These are phyloP conservation scores for Campoletis raptor DNA, from an alignment of 2,888 invertebrate genomes.

Conservation along the genomic window DNA sequence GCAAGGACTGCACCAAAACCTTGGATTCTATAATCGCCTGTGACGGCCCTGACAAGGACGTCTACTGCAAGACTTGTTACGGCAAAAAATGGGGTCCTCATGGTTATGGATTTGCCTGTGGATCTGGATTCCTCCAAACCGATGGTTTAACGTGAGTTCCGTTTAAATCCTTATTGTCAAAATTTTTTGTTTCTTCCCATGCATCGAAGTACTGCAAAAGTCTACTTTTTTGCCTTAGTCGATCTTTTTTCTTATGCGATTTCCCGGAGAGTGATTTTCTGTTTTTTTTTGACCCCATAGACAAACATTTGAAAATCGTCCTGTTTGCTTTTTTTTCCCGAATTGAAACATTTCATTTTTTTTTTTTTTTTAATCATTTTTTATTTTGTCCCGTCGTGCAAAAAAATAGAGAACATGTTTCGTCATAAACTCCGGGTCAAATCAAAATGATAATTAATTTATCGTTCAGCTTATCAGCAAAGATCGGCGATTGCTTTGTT, in stretches of 20 bases:
- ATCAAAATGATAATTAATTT: too few relatives aligned
- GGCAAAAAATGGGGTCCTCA: slow-evolving; percentile 99
- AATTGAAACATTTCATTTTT: background rate
- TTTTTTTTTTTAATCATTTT: too few relatives aligned
- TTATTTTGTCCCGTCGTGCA: too few relatives aligned
- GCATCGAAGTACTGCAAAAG: background rate
- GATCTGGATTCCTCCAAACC: slow-evolving; percentile 97
- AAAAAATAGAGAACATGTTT: too few relatives aligned
- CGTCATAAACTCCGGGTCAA: too few relatives aligned
- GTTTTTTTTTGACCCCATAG: background rate
- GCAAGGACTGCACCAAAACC: slow-evolving; percentile 96
- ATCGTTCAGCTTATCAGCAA: too few relatives aligned
- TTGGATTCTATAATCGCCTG: slow-evolving; percentile 98
- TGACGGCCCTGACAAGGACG: slow-evolving; percentile 96
- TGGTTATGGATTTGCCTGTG: slow-evolving; percentile 97
- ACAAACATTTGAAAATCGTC: background rate
- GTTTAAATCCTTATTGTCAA: background rate
- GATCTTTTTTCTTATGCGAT: background rate
- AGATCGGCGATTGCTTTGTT: too few relatives aligned
- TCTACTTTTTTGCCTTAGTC: background rate
- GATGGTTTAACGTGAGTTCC: slow-evolving; percentile 93
- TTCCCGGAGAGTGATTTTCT: background rate
- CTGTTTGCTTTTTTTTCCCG: background rate
- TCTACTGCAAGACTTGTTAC: slow-evolving; percentile 99
- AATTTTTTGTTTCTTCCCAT: background rate